Evolutionary conservation across 2,113 vertebrate species (phyloP).

Genomic region (Climacteris rufus): DNA sequence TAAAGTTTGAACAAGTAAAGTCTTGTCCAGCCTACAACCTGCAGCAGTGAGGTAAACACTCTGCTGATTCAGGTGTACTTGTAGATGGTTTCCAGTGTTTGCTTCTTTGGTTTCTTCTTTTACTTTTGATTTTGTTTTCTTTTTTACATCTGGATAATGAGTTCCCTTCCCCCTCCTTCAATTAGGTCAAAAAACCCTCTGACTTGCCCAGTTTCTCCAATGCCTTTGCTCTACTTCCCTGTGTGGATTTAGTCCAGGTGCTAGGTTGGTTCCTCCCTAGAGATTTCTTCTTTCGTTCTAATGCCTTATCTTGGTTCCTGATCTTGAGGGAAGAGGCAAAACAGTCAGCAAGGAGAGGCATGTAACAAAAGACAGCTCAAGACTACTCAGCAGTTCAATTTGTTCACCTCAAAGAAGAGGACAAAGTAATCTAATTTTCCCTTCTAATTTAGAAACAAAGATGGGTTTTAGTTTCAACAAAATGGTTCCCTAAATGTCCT

Average conservation of each 20-base stretch:
- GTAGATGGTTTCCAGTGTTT: not conserved
- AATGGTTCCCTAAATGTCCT: not conserved
- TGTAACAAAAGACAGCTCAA: not conserved
- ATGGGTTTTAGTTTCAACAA: not conserved
- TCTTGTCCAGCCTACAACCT: not conserved
- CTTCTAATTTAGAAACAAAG: not conserved
- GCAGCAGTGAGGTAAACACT: not conserved
- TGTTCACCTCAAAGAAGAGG: not conserved
- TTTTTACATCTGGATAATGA: not conserved
- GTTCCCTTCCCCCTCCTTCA: not conserved
- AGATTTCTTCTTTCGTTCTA: not conserved
- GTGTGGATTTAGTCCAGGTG: not conserved
- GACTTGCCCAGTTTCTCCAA: not conserved
- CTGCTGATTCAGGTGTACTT: not conserved
- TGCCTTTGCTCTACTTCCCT: not conserved
- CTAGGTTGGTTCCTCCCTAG: not conserved
- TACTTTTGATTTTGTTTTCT: not conserved
- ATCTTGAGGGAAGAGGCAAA: not conserved
- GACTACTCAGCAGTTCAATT: not conserved
- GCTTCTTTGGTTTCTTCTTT: not conserved
- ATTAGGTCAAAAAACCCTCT: not conserved
- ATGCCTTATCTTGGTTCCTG: not conserved
- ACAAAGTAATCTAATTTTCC: not conserved
- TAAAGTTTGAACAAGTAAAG: not conserved
- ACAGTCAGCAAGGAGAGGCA: conserved; percentile 6